Conservation (phyloP, 2,113 vertebrate species). For the Charadrius vociferus region DNA sequence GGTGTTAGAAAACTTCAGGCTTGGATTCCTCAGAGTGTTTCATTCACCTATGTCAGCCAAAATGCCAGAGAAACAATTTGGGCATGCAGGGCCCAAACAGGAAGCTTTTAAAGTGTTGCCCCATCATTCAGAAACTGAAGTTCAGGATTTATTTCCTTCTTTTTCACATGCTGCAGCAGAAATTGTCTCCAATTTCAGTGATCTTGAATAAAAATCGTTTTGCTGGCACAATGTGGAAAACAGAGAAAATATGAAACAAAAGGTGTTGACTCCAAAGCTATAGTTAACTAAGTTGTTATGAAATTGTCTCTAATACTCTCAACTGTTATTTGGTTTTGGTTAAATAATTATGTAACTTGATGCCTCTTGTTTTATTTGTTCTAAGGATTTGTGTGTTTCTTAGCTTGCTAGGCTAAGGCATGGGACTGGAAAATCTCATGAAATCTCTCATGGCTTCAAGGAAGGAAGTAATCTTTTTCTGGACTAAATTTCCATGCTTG, state of each 20-base stretch:
- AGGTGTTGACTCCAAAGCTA: background rate
- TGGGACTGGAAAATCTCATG: background rate
- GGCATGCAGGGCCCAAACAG: background rate
- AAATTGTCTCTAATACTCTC: background rate
- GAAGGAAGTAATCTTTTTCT: background rate
- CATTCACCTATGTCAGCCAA: background rate
- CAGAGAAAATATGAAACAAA: background rate
- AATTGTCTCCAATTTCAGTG: background rate
- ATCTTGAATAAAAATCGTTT: background rate
- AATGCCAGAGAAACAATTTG: background rate
- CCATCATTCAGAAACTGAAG: background rate
- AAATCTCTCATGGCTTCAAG: background rate
- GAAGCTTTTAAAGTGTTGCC: background rate
- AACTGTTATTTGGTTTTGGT: background rate
- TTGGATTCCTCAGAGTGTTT: background rate
- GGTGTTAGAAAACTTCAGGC: background rate
- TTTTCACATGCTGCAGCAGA: background rate
- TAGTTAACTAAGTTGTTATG: background rate
- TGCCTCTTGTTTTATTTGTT: background rate
- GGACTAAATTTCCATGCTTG: background rate
- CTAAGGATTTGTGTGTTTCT: background rate
- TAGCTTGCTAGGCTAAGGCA: background rate
- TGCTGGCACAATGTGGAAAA: background rate
- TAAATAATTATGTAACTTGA: background rate
- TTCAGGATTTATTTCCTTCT: background rate